Evolutionary conservation across 2,113 vertebrate species (phyloP), one percentile per base, ranked within the genome.

Genomic region (Amblyornis subalaris): DNA sequence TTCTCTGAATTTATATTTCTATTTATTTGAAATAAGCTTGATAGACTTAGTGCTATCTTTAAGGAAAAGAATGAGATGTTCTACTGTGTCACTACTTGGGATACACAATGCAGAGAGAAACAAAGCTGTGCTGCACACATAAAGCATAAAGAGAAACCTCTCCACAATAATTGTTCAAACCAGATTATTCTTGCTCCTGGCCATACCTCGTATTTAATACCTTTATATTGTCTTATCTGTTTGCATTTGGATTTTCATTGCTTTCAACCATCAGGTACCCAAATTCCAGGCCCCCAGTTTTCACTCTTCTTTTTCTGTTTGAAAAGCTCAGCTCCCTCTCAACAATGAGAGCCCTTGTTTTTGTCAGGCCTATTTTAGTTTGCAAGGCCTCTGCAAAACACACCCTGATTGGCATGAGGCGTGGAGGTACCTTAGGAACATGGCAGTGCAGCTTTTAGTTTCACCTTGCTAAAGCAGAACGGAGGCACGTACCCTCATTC

Each of bases 401-500:
- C 31, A 3, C 0, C 0, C n/a, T 42, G 14, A 1, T 1, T 75
- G 55, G 24, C 0, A 8, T 31, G 24, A 62, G 14, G 21, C 35
- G 26, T 23, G 22, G 35, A 65, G 10, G 36, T 26, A 16, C 36
- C 74, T 84, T 28, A 38, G 29, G 29, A 86, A 64, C 24, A 38
- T 7, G 2, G 28, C 7, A 60, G 21, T 15, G 42, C 14, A 67
- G 57, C n/a, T 70, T 70, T 58, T 53, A 35, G 50, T 62, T 80
- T 74, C 69, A 70, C 31, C 40, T 80, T 48, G 19, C 24, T 64
- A 47, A 76, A 42, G 29, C 22, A 50, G 20, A 69, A 14, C 14
- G 6, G 18, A 89, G 29, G 44, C 35, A 57, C 0, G 0, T 17
- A 42, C 11, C 10, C 6, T 67, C 40, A 11, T 60, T 44, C 33